Evolutionary conservation across 1,140 invertebrate species (phyloP), one percentile per base, ranked within the genome.

Genomic region (Ostrea denselamellosa): DNA sequence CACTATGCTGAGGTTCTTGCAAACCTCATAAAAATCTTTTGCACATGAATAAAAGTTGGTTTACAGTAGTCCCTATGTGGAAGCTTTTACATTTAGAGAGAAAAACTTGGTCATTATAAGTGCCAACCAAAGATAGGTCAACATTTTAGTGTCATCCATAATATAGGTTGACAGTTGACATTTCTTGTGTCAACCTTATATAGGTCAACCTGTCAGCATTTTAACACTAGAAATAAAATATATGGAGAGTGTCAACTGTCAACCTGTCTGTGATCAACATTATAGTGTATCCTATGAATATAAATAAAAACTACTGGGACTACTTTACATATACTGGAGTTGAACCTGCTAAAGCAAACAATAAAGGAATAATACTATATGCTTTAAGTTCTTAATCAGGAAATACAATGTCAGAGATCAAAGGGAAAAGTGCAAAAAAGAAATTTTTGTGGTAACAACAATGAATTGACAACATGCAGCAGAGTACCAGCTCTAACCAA

Each of bases 401-500:
- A 77, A 25, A 9, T 77, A 77, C 9, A 77, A 44, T 14, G 28
- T 77, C 68, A 77, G 68, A 77, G 68, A 77, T 77, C 68, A 10
- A 12, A 25, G 68, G 68, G 14, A 34, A 77, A 34, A 34, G 25
- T 77, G 28, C n/a, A 77, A 77, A 10, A 34, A 8, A 22, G 65
- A 12, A 77, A 25, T 9, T 77, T 77, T 17, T 14, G 28, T 28
- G 68, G 22, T 14, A 77, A 44, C 68, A 28, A 77, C 22, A 28
- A 25, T 25, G 68, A 25, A 14, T 71, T 25, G 68, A 77, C 68
- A 77, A 77, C 68, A 77, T 9, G 28, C n/a, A 77, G 22, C 34
- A 77, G 68, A 77, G 68, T 28, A 77, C 68, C 68, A 77, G 68
- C 68, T 77, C 68, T 77, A 34, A 77, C 68, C 68, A 77, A 28